Conservation (phyloP, 2,888 invertebrate genomes). For the Gari tellinella region DNA sequence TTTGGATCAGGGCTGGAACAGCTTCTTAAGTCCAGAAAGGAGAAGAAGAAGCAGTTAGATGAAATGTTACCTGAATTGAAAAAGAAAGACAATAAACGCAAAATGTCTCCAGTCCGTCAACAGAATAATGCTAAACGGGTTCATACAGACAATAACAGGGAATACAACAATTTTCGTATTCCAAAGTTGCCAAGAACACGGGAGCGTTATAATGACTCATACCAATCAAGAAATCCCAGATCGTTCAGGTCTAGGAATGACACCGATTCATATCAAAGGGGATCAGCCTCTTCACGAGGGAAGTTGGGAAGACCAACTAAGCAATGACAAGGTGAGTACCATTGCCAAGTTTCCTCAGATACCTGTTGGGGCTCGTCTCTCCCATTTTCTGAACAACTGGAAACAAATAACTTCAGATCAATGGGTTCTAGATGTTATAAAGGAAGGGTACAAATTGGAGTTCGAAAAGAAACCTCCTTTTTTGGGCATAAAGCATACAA, state of each 20-base stretch:
- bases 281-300: background rate
- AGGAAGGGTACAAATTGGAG: slow-evolving; percentile 28
- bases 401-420: slow-evolving; percentile 8
- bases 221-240: background rate
- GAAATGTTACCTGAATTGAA: slow-evolving; percentile 17
- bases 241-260: background rate
- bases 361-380: slow-evolving; percentile 16
- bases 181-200: slow-evolving; percentile 11
- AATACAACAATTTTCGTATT: slow-evolving; percentile 30
- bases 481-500: slow-evolving; percentile 17
- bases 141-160: background rate
- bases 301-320: slow-evolving; percentile 3
- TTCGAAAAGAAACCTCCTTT: slow-evolving; percentile 11
- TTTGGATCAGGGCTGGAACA: slow-evolving; percentile 13
- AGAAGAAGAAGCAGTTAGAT: slow-evolving; percentile 20
- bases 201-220: no score
- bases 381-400: slow-evolving; percentile 17
- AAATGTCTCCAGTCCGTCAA: slow-evolving; percentile 4
- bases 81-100: slow-evolving; percentile 15
- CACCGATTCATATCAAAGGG: background rate
- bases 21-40: slow-evolving; percentile 15
- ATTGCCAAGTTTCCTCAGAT: slow-evolving; percentile 39
- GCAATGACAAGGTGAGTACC: slow-evolving; percentile 22
- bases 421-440: slow-evolving; percentile 11
- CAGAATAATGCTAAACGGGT: no score